phyloP scores from a whole-genome alignment of 2,113 vertebrate genomes.

The Microcebus lehilahytsara region DNA sequence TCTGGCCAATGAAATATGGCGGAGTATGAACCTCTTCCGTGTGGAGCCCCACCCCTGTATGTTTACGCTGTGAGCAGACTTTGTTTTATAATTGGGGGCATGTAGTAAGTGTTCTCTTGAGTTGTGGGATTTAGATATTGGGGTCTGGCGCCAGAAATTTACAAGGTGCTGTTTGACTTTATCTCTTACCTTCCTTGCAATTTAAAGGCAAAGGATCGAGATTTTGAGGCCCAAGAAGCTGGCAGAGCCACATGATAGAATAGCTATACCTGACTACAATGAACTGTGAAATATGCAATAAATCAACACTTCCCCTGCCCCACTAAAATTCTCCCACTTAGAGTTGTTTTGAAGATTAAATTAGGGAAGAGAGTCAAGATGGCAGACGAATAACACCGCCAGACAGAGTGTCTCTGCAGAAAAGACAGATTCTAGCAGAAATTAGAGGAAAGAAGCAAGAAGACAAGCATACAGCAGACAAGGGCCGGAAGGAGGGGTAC shows the following conservation, averaged over 20 bases:
- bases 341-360: background rate
- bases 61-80: rapidly evolving
- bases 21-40: rapidly evolving
- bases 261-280: background rate
- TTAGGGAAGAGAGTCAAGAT: too few species aligned
- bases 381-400: too few species aligned
- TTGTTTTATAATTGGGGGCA: background rate
- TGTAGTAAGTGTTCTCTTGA: rapidly evolving
- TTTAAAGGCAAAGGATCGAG: background rate
- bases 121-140: background rate
- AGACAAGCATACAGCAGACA: too few species aligned
- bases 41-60: rapidly evolving
- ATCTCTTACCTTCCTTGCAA: background rate
- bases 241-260: background rate
- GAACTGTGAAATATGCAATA: background rate
- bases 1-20: background rate
- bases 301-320: background rate
- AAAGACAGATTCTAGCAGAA: too few species aligned
- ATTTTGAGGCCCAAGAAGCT: background rate
- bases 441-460: too few species aligned
- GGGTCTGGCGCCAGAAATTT: background rate
- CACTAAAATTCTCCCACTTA: background rate
- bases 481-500: too few species aligned
- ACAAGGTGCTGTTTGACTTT: background rate
- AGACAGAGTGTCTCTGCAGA: too few species aligned